A percentile compares a stretch with the other conserved stretches of the same genome.
These are phyloP conservation scores for Gadus chalcogrammus DNA, from an alignment of 2,113 vertebrate genomes.

Conservation along the genomic window DNA sequence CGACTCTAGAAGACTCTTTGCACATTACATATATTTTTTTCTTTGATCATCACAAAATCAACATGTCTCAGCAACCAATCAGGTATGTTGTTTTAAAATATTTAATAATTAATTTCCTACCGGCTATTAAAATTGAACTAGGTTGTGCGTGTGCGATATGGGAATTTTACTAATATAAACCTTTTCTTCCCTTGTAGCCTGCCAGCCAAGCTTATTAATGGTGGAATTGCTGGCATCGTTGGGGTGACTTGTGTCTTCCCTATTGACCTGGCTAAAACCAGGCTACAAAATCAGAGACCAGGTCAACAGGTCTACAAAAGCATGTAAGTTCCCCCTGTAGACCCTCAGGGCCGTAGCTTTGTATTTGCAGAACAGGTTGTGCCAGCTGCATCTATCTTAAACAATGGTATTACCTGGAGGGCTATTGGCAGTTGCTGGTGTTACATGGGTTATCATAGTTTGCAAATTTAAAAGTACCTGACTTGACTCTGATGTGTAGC, in stretches of 20 bases:
- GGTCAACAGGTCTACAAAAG: constrained; percentile 80
- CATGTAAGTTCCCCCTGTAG: constrained; percentile 69
- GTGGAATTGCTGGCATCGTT: constrained; percentile 80
- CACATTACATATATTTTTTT: constrained; percentile 5
- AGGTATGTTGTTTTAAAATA: constrained; percentile 48
- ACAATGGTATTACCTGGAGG: too few relatives aligned
- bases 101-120: too few relatives aligned
- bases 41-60: constrained; percentile 31
- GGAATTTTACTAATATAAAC: not conserved
- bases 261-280: constrained; percentile 81
- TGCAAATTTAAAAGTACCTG: too few relatives aligned
- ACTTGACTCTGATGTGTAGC: too few relatives aligned
- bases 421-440: too few relatives aligned
- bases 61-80: constrained; percentile 78
- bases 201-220: constrained; percentile 83
- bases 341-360: not conserved
- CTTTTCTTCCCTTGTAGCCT: constrained; percentile 60
- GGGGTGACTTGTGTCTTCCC: constrained; percentile 84
- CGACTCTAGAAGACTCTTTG: constrained; percentile 10
- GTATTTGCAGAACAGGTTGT: not conserved
- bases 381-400: too few relatives aligned
- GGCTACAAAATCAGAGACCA: constrained; percentile 82
- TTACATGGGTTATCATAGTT: too few relatives aligned
- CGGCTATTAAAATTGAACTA: too few relatives aligned
- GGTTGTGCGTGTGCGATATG: too few relatives aligned